Percentiles rank a stretch among this genome's conserved stretches.
phyloP scores from a whole-genome alignment of 1,140 invertebrate genomes.

The Tetramorium simillimum region DNA sequence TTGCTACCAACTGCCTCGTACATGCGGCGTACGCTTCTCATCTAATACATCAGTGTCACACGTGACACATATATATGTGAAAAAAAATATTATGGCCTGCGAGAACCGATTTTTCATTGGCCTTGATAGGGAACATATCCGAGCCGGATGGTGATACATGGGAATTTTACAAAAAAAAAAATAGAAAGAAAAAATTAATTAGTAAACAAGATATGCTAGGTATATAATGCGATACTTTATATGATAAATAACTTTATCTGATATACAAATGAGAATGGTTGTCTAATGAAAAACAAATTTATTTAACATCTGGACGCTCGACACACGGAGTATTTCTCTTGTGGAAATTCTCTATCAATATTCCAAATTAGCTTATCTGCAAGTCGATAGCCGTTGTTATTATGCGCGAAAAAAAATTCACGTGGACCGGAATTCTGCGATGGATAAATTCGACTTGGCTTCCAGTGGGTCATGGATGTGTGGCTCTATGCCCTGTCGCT shows the following conservation, averaged over 20 bases:
- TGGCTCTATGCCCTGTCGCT: neutral
- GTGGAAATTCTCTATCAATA: neutral
- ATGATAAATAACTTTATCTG: neutral
- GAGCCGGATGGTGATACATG: neutral
- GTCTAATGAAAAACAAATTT: neutral
- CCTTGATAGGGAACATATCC: neutral
- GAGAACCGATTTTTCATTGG: neutral
- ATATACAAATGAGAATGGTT: neutral
- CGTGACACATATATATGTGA: neutral
- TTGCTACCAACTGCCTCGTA: neutral
- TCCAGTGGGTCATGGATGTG: neutral
- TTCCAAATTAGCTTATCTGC: neutral
- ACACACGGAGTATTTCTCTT: neutral
- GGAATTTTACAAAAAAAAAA: neutral
- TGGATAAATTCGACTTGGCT: neutral
- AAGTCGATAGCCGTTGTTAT: conserved; percentile 2
- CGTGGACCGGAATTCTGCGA: neutral
- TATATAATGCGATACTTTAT: conserved; percentile 29
- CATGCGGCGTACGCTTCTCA: neutral
- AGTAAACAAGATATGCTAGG: neutral
- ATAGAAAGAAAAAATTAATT: neutral
- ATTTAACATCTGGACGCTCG: neutral
- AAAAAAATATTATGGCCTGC: neutral
- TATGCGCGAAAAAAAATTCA: conserved; percentile 12
- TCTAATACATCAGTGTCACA: neutral